Base-by-base conservation (phyloP, 37 sponge, comb jelly and placozoan species). In the Spongilla lacustris region DNA sequence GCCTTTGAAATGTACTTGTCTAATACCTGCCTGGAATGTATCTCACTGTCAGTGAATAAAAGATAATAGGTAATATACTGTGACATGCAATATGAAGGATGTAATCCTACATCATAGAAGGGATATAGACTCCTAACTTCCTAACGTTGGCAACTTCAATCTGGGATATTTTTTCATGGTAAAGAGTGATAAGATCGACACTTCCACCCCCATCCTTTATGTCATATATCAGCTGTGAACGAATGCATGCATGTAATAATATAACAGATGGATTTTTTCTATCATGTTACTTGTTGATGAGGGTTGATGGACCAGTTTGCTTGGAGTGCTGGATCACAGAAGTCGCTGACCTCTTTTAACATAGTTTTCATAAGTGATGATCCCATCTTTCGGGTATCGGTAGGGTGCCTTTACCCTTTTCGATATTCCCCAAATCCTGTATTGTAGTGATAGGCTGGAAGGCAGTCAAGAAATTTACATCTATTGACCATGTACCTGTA, bases 1-100 rank as follows among this genome's bases (percentile, higher is more conserved):
- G 97, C 97, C 26, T 85, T 77, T 19, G 94, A 83, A 23, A 96
- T 83, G 33, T 79, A 81, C 28, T 66, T 69, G 79, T 96, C 94
- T 14, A 96, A 85, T 4, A 87, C 32, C 1, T 83, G 83, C 67
- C 94, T 76, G 0, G 71, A 70, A 12, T 80, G 66, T 19, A 96
- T 66, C 9, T 91, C 84, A 36, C 90, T 95, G 91, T 28, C 26
- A 36, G 2, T 25, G 3, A 41, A 3, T n/a, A n/a, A n/a, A 41
- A 9, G 41, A 41, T 6, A 41, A 3, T n/a, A n/a, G 6, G 3
- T 41, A 9, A 41, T 6, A 41, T 9, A 41, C 3, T 41, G 3
- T 41, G 41, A 41, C 41, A 41, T 9, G 41, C 41, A 3, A 25
- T n/a, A n/a, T n/a, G n/a, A n/a, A n/a, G n/a, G n/a, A n/a, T n/a